Conservation (phyloP, 2,113 vertebrate species). For the Xiphorhynchus elegans region DNA sequence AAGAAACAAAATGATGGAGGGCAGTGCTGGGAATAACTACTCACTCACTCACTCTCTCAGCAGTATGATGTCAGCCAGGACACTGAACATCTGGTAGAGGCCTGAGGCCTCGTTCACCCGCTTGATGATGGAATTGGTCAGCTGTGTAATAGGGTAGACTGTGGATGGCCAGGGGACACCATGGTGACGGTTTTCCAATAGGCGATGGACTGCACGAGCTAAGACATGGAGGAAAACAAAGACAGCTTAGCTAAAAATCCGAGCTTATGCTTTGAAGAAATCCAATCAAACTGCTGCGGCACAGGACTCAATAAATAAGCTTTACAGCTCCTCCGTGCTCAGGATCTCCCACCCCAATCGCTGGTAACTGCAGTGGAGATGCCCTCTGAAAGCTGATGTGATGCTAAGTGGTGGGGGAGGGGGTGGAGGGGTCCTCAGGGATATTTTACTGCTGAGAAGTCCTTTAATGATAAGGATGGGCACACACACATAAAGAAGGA, state of each 20-base stretch:
- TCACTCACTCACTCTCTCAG: conserved; percentile 94
- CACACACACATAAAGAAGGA: neutral
- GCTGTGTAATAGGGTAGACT: conserved; percentile 79
- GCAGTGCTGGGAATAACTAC: conserved; percentile 17
- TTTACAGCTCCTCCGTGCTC: neutral
- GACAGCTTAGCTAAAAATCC: neutral
- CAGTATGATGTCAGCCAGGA: conserved; percentile 92
- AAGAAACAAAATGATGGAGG: neutral
- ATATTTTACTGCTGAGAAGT: neutral
- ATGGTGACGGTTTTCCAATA: conserved; percentile 91
- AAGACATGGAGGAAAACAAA: neutral
- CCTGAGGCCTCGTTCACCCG: conserved; percentile 93
- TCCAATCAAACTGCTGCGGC: neutral
- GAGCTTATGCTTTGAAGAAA: neutral
- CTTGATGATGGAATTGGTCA: conserved; percentile 86
- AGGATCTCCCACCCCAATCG: neutral
- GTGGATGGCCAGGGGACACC: conserved; percentile 82
- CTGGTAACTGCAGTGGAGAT: neutral
- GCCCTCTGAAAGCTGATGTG: conserved; percentile 23
- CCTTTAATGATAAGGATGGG: neutral
- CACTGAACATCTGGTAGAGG: conserved; percentile 94
- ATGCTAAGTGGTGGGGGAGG: neutral
- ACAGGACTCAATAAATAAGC: neutral
- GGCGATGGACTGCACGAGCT: conserved; percentile 88
- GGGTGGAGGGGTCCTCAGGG: neutral